Base-by-base conservation (phyloP, 2,113 vertebrate genomes). In the Hydropotes inermis region DNA sequence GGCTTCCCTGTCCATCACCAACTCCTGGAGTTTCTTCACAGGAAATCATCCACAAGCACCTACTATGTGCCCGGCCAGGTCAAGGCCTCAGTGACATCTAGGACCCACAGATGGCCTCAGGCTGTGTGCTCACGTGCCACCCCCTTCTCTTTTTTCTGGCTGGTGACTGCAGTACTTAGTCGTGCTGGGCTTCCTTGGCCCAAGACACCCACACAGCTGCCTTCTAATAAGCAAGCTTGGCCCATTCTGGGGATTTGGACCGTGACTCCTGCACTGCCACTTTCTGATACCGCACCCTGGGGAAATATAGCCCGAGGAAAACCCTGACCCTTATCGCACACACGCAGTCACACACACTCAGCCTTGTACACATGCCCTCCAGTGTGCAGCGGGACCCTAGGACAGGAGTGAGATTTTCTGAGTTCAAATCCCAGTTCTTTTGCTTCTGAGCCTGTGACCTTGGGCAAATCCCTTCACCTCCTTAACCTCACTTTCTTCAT, bases 401-500 rank as follows among this genome's bases (percentile, higher is more conserved):
- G 21, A 55, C 19, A 39, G 25, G 12, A 64, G 9, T 12, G 33
- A 27, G 91, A 17, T 74, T 57, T 82, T 39, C 74, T 54, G 16
- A 45, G 45, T 90, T 94, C 84, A 61, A 54, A 82, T 60, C 21
- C 30, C 45, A 85, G 79, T 30, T 86, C 55, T 67, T 91, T 87
- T 12, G 9, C 21, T 54, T 50, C 30, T 50, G 16, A 89, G 11
- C 36, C 39, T 43, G 36, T 76, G 84, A 94, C 43, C 36, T 45
- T 54, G 60, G 33, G 8, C 4, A 28, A 67, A 39, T 23, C 47
- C 23, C 15, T 74, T 30, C 47, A 36, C 55, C 47, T 89, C 39
- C 76, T 91, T 33, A 67, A 25, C 43, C 74, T 82, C 47, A 3
- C 33, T 67, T 93, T 76, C 61, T 78, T 89, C 33, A 60, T 15